These are phyloP conservation scores for Poeciliopsis retropinna DNA, from an alignment of 2,113 vertebrate genomes.

Conservation along the genomic window DNA sequence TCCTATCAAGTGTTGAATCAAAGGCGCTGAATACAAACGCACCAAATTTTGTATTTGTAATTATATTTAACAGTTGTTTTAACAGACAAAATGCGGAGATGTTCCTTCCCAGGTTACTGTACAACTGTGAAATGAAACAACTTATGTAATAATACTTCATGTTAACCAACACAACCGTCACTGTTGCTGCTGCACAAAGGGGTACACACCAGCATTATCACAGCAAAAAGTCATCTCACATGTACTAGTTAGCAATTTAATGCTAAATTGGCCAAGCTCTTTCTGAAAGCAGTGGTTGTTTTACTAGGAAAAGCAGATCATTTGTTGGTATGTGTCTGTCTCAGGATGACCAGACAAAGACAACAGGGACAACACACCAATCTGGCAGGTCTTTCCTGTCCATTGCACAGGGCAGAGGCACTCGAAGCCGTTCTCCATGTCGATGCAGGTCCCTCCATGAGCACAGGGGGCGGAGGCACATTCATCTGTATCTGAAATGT, in stretches of 20 bases:
- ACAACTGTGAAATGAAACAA: slow-evolving; percentile 32
- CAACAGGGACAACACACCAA: slow-evolving; percentile 80
- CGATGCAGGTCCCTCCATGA: slow-evolving; percentile 90
- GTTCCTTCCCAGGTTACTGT: no score
- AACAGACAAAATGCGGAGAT: no score
- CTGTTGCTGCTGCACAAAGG: background rate
- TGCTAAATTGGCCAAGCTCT: no score
- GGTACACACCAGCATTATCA: background rate
- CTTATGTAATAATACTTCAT: slow-evolving; percentile 26
- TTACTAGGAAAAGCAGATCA: no score
- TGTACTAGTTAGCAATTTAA: slow-evolving; percentile 1
- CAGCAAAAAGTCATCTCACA: slow-evolving; percentile 18
- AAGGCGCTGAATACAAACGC: no score
- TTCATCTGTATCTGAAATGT: slow-evolving; percentile 88
- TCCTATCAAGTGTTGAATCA: no score
- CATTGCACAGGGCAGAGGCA: slow-evolving; percentile 92
- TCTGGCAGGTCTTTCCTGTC: slow-evolving; percentile 93
- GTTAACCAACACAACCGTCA: slow-evolving; percentile 29
- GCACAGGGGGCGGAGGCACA: slow-evolving; percentile 90
- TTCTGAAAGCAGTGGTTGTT: no score
- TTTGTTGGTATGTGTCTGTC: background rate
- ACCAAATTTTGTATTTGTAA: no score
- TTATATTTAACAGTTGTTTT: no score
- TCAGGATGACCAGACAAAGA: background rate
- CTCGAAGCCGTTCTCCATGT: slow-evolving; percentile 89